Conservation (phyloP, 2,113 vertebrate species). For the Boulengeromyrus knoepffleri region DNA sequence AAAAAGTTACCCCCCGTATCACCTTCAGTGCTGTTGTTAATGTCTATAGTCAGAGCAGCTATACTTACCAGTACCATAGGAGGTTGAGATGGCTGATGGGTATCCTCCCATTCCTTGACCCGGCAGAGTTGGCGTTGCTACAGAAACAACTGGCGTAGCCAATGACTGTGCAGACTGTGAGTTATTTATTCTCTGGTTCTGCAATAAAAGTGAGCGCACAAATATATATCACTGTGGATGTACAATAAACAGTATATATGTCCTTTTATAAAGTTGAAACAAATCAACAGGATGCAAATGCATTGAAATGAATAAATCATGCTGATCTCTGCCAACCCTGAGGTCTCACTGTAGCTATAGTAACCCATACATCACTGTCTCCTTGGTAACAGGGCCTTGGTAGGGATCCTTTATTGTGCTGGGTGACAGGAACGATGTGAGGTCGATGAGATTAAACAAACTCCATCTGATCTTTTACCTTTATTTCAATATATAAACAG, state of each 20-base stretch:
- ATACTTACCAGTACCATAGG: slow-evolving; percentile 82
- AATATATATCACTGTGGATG: neutral
- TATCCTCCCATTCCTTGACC: slow-evolving; percentile 92
- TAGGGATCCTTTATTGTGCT: slow-evolving; percentile 57
- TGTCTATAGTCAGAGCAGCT: neutral
- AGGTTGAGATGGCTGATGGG: slow-evolving; percentile 83
- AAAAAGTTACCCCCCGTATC: neutral
- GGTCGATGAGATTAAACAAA: slow-evolving; percentile 60
- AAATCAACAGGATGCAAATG: slow-evolving; percentile 59
- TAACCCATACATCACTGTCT: slow-evolving; percentile 76
- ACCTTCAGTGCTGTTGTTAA: neutral
- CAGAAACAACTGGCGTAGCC: slow-evolving; percentile 83
- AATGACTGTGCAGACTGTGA: slow-evolving; percentile 91
- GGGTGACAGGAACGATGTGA: slow-evolving; percentile 55
- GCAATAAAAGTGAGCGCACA: slow-evolving; percentile 51
- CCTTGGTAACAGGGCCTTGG: slow-evolving; percentile 70
- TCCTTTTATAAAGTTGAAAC: slow-evolving; percentile 43
- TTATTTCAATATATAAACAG: slow-evolving; percentile 5
- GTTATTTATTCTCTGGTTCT: slow-evolving; percentile 98
- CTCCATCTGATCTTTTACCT: slow-evolving; percentile 46
- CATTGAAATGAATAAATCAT: slow-evolving; percentile 67
- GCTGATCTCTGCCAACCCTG: slow-evolving; percentile 71
- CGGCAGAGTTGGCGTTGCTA: slow-evolving; percentile 80
- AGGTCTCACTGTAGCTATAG: slow-evolving; percentile 75
- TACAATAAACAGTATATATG: slow-evolving; percentile 22